Percentiles rank a stretch among this genome's conserved stretches.
These are phyloP conservation scores for Ganaspis brasiliensis DNA, from an alignment of 2,888 invertebrate genomes.

Conservation along the genomic window DNA sequence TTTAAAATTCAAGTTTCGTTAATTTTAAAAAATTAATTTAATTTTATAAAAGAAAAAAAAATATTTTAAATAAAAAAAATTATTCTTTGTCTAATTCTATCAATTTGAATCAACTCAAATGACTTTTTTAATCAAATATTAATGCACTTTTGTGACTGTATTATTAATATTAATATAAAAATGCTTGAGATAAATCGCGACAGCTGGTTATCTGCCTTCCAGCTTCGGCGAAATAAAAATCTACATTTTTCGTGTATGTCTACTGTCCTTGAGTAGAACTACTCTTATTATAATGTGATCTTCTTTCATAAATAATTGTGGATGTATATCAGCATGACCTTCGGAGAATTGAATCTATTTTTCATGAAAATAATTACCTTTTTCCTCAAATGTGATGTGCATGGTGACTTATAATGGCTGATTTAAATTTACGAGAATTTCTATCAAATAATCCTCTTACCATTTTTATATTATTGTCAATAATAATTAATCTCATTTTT, in stretches of 20 bases:
- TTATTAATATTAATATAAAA: constrained; percentile 3
- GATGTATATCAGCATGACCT: constrained; percentile 32
- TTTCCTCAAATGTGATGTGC: constrained; percentile 33
- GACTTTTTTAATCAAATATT: neutral
- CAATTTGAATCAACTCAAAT: too few relatives aligned
- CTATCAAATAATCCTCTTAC: neutral
- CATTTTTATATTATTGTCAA: constrained; percentile 31
- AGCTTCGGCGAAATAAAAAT: constrained; percentile 7
- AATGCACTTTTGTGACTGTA: constrained; percentile 2
- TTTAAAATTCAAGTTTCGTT: too few relatives aligned
- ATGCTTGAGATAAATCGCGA: neutral
- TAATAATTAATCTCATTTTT: neutral
- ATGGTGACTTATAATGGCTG: constrained; percentile 20
- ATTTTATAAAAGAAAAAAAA: too few relatives aligned
- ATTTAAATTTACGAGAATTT: constrained; percentile 1
- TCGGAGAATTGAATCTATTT: constrained; percentile 20
- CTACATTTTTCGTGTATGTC: constrained; percentile 20
- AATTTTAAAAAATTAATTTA: too few relatives aligned
- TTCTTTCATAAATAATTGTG: constrained; percentile 20
- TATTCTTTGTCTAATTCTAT: too few relatives aligned
- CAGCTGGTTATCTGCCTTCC: constrained; percentile 7
- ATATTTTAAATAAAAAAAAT: too few relatives aligned
- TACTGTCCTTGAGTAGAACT: constrained; percentile 7
- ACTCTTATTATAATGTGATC: constrained; percentile 31
- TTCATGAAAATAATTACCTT: constrained; percentile 22